Percentiles rank a stretch among this genome's conserved stretches.
Conservation (phyloP, 2,797 vertebrate genomes). For the Corythornis leucogaster region DNA sequence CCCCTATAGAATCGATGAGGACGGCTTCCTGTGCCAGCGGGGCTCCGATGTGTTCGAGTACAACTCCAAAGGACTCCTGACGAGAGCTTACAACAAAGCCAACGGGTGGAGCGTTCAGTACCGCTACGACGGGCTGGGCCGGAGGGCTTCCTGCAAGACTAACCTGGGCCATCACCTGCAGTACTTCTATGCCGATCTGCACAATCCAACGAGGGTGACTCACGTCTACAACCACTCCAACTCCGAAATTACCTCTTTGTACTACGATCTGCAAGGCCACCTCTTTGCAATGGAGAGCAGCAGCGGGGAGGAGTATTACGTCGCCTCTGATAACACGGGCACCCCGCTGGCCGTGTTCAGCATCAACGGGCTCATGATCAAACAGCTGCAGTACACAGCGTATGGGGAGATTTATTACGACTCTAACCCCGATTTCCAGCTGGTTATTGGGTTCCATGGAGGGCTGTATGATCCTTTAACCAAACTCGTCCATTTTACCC, state of each 20-base stretch:
- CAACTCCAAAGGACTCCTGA: slow-evolving; percentile 96
- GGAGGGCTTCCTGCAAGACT: slow-evolving; percentile 94
- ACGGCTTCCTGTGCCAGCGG: slow-evolving; percentile 94
- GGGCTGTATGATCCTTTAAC: slow-evolving; percentile 95
- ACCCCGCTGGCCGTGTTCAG: slow-evolving; percentile 97
- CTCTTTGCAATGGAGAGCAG: slow-evolving; percentile 99
- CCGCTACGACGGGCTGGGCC: slow-evolving; percentile 93
- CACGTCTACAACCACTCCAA: slow-evolving; percentile 99
- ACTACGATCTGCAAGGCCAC: slow-evolving; percentile 98
- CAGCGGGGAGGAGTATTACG: slow-evolving; percentile 97
- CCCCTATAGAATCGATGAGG: slow-evolving; percentile 96
- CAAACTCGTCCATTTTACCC: slow-evolving; percentile 97
- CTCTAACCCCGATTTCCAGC: slow-evolving; percentile 97
- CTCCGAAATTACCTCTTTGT: slow-evolving; percentile 96
- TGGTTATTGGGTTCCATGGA: slow-evolving; percentile 97
- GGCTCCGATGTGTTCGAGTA: slow-evolving; percentile 96
- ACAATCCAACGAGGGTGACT: slow-evolving; percentile 93
- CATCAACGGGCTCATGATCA: slow-evolving; percentile 99
- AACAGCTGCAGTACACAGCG: slow-evolving; percentile 97
- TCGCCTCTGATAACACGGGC: slow-evolving; percentile 98
- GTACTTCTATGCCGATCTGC: slow-evolving; percentile 98
- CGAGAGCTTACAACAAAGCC: slow-evolving; percentile 92
- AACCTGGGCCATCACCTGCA: slow-evolving; percentile 97
- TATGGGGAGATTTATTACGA: slow-evolving; percentile 98
- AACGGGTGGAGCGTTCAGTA: slow-evolving; percentile 96